Percentiles rank a stretch among this genome's conserved stretches.
Conservation (phyloP, 2,888 invertebrate species). For the Meganola albula region DNA sequence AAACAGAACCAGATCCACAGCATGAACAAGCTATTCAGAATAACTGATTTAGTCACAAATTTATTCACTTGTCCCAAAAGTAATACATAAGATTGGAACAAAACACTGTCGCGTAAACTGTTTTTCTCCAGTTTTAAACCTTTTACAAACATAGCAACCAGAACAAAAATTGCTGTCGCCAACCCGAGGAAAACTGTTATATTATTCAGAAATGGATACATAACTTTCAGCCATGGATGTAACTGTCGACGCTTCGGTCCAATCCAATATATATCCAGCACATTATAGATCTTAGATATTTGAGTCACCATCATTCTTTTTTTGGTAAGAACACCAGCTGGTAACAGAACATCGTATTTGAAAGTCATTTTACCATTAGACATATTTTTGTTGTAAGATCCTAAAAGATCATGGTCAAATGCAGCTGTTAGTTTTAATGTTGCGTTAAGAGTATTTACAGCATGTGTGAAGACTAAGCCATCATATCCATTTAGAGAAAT, state of each 20-base stretch:
- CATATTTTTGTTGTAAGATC: no score
- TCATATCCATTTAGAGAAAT: slow-evolving; percentile 37
- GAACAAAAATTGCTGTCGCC: slow-evolving; percentile 28
- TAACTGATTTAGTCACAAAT: slow-evolving; percentile 34
- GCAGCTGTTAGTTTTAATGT: slow-evolving; percentile 29
- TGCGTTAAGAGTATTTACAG: slow-evolving; percentile 39
- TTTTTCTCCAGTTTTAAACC: slow-evolving; percentile 17
- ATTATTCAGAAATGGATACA: slow-evolving; percentile 39
- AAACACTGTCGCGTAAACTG: background rate
- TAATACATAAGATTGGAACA: slow-evolving; percentile 17
- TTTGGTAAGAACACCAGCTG: slow-evolving; percentile 31
- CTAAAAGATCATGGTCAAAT: slow-evolving; percentile 22
- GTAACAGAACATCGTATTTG: slow-evolving; percentile 41
- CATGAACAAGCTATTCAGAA: slow-evolving; percentile 38
- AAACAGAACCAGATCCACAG: slow-evolving; percentile 56
- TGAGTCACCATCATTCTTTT: slow-evolving; percentile 33
- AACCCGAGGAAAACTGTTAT: slow-evolving; percentile 32
- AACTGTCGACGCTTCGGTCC: slow-evolving; percentile 40
- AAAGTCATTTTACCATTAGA: slow-evolving; percentile 35
- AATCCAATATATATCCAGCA: slow-evolving; percentile 39
- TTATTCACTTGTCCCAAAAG: slow-evolving; percentile 45
- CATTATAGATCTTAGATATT: slow-evolving; percentile 32
- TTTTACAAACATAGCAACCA: slow-evolving; percentile 22
- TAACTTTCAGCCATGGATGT: slow-evolving; percentile 38
- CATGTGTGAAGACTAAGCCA: slow-evolving; percentile 30